A percentile compares a stretch with the other conserved stretches of the same genome.
Evolutionary conservation across 2,888 invertebrate genomes (phyloP).

Genomic region (Acholoe squamosa): DNA sequence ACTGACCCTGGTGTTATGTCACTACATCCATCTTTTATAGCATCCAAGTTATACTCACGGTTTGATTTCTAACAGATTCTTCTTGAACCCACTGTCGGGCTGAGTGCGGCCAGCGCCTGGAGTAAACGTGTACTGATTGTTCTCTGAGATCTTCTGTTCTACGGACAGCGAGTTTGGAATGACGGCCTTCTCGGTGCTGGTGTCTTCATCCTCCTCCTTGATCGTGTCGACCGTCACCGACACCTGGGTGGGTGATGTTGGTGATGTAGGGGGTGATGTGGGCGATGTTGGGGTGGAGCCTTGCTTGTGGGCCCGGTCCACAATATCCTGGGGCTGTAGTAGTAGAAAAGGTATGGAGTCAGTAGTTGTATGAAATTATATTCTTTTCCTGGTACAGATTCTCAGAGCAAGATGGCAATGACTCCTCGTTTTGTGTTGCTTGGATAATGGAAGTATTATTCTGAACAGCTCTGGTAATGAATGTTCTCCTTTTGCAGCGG

Average conservation of each 20-base stretch:
- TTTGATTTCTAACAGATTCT: constrained; percentile 81
- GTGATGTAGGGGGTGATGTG: constrained; percentile 39
- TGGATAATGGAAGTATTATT: no score
- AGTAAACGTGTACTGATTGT: constrained; percentile 81
- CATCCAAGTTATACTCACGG: constrained; percentile 84
- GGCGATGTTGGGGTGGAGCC: constrained; percentile 45
- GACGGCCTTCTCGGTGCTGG: neutral
- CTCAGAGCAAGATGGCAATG: no score
- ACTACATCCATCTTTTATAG: no score
- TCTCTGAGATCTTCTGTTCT: constrained; percentile 78
- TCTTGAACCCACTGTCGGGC: constrained; percentile 72
- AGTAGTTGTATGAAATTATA: no score
- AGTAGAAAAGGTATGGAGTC: no score
- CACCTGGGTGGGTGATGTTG: constrained; percentile 49
- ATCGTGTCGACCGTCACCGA: constrained; percentile 56
- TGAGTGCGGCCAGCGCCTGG: constrained; percentile 67
- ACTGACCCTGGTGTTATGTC: no score
- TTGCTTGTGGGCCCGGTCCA: constrained; percentile 91
- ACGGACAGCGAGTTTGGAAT: constrained; percentile 73
- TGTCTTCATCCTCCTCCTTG: constrained; percentile 59
- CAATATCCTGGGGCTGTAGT: constrained; percentile 94
- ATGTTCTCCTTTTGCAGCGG: no score
- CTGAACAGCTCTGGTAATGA: no score
- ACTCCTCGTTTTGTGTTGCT: no score
- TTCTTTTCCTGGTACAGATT: no score